Base-by-base conservation (phyloP, 2,113 vertebrate genomes). In the Castor canadensis region DNA sequence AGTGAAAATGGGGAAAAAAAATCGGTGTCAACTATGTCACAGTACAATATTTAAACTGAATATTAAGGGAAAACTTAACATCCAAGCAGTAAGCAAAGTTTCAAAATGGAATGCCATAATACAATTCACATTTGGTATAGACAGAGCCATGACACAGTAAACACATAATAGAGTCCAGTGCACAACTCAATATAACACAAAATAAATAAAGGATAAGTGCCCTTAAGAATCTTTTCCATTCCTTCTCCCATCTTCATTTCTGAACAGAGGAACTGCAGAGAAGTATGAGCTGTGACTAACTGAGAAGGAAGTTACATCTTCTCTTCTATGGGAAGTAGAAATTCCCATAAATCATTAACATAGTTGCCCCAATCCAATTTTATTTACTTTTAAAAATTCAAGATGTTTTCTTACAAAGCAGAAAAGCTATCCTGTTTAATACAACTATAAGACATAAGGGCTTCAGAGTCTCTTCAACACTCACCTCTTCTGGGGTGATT, bases 401-500 rank as follows among this genome's bases (percentile, higher is more conserved):
- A 84, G 13, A 71, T 45, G 24, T 87, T 73, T 7, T 73, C 56
- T 71, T 32, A 87, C 56, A 45, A 56, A 4, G 11, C 45, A 73
- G 35, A 6, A 22, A 54, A 73, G 17, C 13, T 20, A 58, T 17
- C 56, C 13, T 20, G 19, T 62, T 95, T 82, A 93, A 26, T 60
- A 76, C 15, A 84, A 94, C 11, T 75, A 9, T 73, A 91, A 87
- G 93, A 49, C 22, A 56, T 62, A 88, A 82, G 0, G 72, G 24
- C 76, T 95, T 95, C 75, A 91, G 26, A 82, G n/a, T 91, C 76
- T 91, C 45, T 96, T 83, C 49, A 92, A 95, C 80, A 98, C 98
- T 98, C 97, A 99, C 99, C 98, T 99, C 99, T 95, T 99, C 99
- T 67, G 99, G 99, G 62, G 99, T 99, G 76, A 99, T 99, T 73